These are phyloP conservation scores for Polyploca ridens DNA, from an alignment of 2,888 invertebrate genomes.

Conservation along the genomic window DNA sequence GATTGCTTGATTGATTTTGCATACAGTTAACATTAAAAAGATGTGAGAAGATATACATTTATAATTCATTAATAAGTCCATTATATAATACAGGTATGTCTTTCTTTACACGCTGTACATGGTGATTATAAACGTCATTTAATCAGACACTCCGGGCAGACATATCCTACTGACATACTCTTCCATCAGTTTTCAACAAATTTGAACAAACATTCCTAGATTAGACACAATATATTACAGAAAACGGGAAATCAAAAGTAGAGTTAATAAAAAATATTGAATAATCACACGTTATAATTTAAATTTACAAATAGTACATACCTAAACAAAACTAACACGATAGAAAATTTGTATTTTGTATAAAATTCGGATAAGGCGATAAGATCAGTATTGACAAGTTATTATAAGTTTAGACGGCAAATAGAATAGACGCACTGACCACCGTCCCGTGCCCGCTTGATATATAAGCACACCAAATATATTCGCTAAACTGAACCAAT, in stretches of 20 bases:
- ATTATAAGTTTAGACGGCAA: conserved; percentile 21
- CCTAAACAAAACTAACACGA: conserved; percentile 47
- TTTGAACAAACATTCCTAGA: conserved; percentile 39
- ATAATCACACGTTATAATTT: conserved; percentile 27
- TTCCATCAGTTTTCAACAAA: conserved; percentile 22
- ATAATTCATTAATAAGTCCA: neutral
- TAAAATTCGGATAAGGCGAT: conserved; percentile 68
- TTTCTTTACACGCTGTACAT: neutral
- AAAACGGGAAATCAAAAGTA: conserved; percentile 40
- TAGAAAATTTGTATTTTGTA: conserved; percentile 46
- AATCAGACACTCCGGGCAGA: neutral
- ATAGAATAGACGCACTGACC: conserved; percentile 9
- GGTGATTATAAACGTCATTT: neutral
- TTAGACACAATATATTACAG: conserved; percentile 28
- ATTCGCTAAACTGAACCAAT: neutral
- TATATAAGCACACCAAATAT: neutral
- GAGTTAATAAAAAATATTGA: conserved; percentile 38
- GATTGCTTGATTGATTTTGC: neutral
- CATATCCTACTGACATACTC: too few species aligned
- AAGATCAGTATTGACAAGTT: conserved; percentile 50
- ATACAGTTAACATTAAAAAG: neutral
- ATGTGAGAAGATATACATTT: neutral
- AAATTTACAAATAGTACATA: conserved; percentile 29
- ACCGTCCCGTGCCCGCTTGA: neutral
- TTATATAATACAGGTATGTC: neutral